Evolutionary conservation across 2,113 vertebrate species (phyloP).

Genomic region (Calidris pugnax): DNA sequence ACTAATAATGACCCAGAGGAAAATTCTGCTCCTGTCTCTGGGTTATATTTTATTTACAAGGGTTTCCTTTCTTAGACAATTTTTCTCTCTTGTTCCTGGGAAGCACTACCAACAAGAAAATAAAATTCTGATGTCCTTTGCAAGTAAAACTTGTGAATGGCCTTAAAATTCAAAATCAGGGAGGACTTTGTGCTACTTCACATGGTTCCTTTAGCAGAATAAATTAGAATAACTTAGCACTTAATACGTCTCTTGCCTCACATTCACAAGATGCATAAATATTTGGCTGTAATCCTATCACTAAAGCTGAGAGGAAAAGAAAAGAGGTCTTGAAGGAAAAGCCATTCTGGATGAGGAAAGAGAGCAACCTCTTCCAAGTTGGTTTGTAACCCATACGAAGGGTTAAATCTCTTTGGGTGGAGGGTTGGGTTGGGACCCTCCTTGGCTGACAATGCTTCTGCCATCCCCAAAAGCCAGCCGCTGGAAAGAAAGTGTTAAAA

Average conservation of each 20-base stretch:
- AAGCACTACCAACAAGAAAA: constrained; percentile 8
- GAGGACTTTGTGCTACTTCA: constrained; percentile 6
- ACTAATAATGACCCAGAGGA: constrained; percentile 81
- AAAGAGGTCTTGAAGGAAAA: constrained; percentile 14
- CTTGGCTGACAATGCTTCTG: background rate
- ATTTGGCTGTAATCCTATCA: constrained; percentile 48
- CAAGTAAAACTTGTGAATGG: background rate
- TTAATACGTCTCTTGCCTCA: constrained; percentile 22
- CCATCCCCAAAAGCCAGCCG: background rate
- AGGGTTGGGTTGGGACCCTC: too few species aligned
- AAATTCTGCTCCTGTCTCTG: constrained; percentile 73
- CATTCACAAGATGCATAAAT: constrained; percentile 47
- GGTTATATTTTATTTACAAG: constrained; percentile 81
- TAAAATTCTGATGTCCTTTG: background rate
- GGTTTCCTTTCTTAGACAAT: constrained; percentile 55
- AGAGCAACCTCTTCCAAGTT: background rate
- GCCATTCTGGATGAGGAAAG: background rate
- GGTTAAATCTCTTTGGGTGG: background rate
- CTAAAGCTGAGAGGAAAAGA: background rate
- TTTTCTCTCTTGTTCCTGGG: background rate
- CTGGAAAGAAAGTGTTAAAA: constrained; percentile 64
- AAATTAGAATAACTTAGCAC: constrained; percentile 63
- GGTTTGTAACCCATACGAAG: background rate
- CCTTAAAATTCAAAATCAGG: constrained; percentile 29
- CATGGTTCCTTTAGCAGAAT: background rate